Base-by-base conservation (phyloP, 2,888 invertebrate species). In the Callosobruchus maculatus region DNA sequence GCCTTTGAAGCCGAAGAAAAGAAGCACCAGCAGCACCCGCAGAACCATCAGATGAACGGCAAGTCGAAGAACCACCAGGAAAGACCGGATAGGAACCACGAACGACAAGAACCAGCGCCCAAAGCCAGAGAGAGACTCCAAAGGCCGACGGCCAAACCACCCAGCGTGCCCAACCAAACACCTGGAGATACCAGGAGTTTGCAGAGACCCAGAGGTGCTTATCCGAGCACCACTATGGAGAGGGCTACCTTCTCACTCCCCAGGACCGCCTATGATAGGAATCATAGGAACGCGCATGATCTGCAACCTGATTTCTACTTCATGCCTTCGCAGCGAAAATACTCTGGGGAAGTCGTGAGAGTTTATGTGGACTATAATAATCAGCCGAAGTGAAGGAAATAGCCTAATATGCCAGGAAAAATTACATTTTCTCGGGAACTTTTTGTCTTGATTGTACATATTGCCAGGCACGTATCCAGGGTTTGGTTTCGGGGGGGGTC, bases 301-400 rank as follows among this genome's bases (percentile, higher is more conserved):
- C 89, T 91, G 78, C 92, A 93, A 81, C 94, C 96, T 0, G 97
- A 97, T 88, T 97, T 97, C 88, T 97, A 97, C 88, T 97, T 97
- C 87, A 97, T 97, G 96, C 97, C 97, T 70, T 95, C 95, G 77
- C 97, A 97, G 85, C 88, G 97, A 78, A 96, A 97, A 87, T 96
- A 97, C 88, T 96, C 96, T 83, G 97, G 97, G 80, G 96, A 97
- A 89, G 93, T 94, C 31, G 94, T 95, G 73, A 89, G 95, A 81
- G 95, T 95, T 68, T 95, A 93, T 85, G 95, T 95, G 66, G 94
- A 94, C 85, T 94, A 94, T 84, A 93, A 93, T 84, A 93, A 93
- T 85, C 90, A 92, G 82, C 90, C 91, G 73, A 91, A 92, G 85
- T 90, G 18, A 49, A 49, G 49, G 4, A 18, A 49, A 3, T 5